A percentile compares a stretch with the other conserved stretches of the same genome.
Evolutionary conservation across 2,113 vertebrate genomes (phyloP).

Genomic region (Ibidorhyncha struthersii): DNA sequence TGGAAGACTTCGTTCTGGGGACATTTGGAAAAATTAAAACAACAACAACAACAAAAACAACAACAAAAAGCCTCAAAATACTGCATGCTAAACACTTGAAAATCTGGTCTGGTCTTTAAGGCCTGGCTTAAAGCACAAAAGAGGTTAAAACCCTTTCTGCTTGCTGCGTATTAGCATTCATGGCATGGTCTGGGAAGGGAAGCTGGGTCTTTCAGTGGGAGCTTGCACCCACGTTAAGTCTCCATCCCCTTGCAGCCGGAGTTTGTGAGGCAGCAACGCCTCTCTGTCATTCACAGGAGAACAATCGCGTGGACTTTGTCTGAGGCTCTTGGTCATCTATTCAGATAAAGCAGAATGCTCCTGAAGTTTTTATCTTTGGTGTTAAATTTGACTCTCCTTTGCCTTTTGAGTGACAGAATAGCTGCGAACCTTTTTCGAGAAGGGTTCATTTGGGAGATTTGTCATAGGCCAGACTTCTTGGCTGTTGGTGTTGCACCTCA

Average conservation of each 20-base stretch:
- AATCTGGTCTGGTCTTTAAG: not conserved
- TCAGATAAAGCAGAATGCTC: not conserved
- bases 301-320: accelerated
- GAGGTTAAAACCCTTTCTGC: not conserved
- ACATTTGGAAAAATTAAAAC: not conserved
- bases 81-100: not conserved
- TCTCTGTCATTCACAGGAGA: not conserved
- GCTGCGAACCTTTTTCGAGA: not conserved
- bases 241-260: not conserved
- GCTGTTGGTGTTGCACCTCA: not conserved
- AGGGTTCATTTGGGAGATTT: not conserved
- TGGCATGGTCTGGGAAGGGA: not conserved
- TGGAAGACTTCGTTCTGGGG: not conserved
- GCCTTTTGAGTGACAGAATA: not conserved
- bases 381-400: not conserved
- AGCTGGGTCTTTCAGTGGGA: not conserved
- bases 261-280: not conserved
- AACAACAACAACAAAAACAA: not conserved
- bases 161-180: not conserved
- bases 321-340: not conserved
- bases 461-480: not conserved
- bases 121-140: not conserved
- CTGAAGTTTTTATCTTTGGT: not conserved
- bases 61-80: not conserved
- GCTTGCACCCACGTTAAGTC: not conserved